Conservation (phyloP, 2,797 vertebrate species). For the Phataginus tricuspis region DNA sequence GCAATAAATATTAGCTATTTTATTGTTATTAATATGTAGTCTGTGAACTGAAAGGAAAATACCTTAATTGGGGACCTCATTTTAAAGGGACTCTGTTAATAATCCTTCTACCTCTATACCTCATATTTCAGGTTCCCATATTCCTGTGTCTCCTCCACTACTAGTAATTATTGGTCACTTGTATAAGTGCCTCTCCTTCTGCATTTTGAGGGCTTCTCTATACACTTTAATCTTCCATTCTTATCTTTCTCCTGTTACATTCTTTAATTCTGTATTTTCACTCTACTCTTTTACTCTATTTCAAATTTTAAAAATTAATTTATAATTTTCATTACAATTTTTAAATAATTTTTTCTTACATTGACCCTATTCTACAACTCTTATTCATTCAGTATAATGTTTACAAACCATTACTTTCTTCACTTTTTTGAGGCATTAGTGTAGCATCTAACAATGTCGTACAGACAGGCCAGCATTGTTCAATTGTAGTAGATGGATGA, state of each 20-base stretch:
- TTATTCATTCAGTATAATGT: neutral
- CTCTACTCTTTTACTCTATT: neutral
- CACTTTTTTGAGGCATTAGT: neutral
- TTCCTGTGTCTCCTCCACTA: neutral
- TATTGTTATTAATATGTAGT: neutral
- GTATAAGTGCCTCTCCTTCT: neutral
- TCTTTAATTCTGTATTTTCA: neutral
- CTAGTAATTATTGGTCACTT: neutral
- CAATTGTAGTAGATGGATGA: neutral
- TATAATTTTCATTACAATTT: neutral
- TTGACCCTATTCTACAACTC: neutral
- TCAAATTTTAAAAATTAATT: neutral
- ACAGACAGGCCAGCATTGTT: neutral
- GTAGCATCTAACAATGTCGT: neutral
- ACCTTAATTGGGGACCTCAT: neutral
- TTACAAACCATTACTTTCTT: neutral
- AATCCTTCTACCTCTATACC: neutral
- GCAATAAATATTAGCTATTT: neutral
- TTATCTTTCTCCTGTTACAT: neutral
- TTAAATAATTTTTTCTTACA: neutral
- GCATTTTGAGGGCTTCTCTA: neutral
- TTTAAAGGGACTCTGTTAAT: neutral
- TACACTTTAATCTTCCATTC: neutral
- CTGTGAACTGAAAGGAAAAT: neutral
- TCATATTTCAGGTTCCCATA: neutral